Conservation (phyloP, 30 jellyfish, hydroid and myxozoan genomes). For the Aurelia coerulea region DNA sequence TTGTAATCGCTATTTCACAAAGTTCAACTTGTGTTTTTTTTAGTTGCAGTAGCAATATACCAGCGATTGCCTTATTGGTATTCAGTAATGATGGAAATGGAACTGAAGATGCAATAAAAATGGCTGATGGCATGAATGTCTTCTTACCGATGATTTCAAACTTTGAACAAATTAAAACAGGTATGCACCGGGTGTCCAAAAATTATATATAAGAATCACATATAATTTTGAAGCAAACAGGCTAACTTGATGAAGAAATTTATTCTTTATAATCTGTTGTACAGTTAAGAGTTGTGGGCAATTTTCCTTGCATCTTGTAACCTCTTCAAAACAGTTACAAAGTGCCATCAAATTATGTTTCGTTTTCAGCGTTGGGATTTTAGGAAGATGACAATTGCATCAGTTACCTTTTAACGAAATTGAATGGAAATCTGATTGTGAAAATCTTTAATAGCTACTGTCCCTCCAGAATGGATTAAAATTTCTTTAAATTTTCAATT, state of each 20-base stretch:
- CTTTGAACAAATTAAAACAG: conserved; percentile 6
- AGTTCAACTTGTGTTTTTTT: too few species aligned
- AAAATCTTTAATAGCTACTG: not conserved
- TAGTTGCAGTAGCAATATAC: conserved; percentile 38
- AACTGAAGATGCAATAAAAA: conserved; percentile 37
- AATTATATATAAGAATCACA: not conserved
- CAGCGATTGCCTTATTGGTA: conserved; percentile 54
- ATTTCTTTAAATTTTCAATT: not conserved
- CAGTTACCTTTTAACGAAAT: too few species aligned
- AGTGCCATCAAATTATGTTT: too few species aligned
- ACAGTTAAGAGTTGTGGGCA: too few species aligned
- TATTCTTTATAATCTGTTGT: too few species aligned
- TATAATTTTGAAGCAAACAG: too few species aligned
- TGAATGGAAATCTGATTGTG: not conserved
- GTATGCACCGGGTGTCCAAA: not conserved
- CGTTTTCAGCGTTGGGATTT: too few species aligned
- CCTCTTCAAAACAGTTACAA: too few species aligned
- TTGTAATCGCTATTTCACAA: too few species aligned
- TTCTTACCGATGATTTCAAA: conserved; percentile 7
- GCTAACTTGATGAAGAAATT: too few species aligned
- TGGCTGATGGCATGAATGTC: conserved; percentile 42
- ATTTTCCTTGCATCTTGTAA: too few species aligned
- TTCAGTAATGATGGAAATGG: conserved; percentile 64
- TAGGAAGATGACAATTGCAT: too few species aligned
- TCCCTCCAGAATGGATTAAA: not conserved